Percentiles rank a stretch among this genome's conserved stretches.
Conservation (phyloP, 2,797 vertebrate species). For the Poecile montanus region DNA sequence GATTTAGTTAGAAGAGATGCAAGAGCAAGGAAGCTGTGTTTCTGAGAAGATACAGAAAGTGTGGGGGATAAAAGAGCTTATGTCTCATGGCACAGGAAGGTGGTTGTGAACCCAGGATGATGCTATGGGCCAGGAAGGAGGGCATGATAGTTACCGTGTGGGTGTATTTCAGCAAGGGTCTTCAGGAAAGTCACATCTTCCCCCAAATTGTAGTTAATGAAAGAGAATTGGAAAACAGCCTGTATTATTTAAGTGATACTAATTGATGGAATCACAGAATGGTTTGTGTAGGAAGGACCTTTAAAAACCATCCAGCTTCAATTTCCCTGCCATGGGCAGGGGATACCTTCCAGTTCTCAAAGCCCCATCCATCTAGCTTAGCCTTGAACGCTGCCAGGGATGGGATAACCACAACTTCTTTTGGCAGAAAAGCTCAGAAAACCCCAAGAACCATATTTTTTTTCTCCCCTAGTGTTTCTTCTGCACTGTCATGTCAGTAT, state of each 20-base stretch:
- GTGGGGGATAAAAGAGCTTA: background rate
- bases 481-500: background rate
- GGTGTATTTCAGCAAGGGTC: background rate
- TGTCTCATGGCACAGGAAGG: background rate
- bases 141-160: background rate
- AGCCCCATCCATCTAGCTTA: background rate
- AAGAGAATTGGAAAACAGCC: background rate
- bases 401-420: background rate
- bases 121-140: background rate
- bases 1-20: background rate
- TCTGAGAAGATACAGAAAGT: background rate
- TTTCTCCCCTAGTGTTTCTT: rapidly evolving
- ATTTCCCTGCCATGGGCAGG: background rate
- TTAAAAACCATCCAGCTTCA: background rate
- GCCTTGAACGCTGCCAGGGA: background rate
- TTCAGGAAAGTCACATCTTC: background rate
- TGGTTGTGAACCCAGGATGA: background rate
- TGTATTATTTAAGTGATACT: background rate
- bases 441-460: background rate
- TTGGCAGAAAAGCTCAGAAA: background rate
- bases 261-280: background rate
- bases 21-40: background rate
- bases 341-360: background rate
- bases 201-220: background rate
- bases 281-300: background rate